Base-by-base conservation (phyloP, 2,113 vertebrate genomes). In the Eptesicus fuscus region DNA sequence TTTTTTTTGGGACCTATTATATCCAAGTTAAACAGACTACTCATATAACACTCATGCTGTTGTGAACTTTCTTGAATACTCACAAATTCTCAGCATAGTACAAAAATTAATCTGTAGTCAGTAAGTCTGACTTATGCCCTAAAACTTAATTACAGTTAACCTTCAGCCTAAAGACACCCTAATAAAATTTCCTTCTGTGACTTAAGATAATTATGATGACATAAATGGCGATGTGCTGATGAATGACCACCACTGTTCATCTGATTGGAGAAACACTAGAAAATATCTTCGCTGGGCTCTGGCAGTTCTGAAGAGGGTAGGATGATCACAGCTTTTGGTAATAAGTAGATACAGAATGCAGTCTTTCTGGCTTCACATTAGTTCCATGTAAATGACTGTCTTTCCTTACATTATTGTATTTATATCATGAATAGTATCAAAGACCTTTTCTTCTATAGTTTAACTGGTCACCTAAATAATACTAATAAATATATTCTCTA, bases 91-190 rank as follows among this genome's bases (percentile, higher is more conserved):
- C 53, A 91, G 93, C 74, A 30, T 91, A 67, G 83, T 69, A 79
- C 73, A 37, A 84, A 87, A 97, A 95, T 88, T 79, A 87, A 47
- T 77, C 94, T n/a, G 53, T 44, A 93, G 77, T 87, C 88, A 90
- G 16, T 51, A 91, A 94, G 87, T 79, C 95, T 97, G 96, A 97
- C 86, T 96, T 97, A 61, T 97, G 96, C 95, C 92, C 96, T 59
- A 79, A 73, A 11, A 88, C 30, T 95, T 97, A 92, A 97, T 97
- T 95, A 93, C 97, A 98, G 53, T 96, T 96, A 97, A 96, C 71
- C 83, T 79, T 85, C 83, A 95, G 47, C 40, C 97, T 94, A 92
- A 63, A 77, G 65, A 97, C 77, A 73, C 23, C 82, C 70, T 79
- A 65, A 53, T 83, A 49, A 90, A 95, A 94, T 96, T 96, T 79